Evolutionary conservation across 2,797 vertebrate genomes (phyloP).

Genomic region (Acipenser oxyrinchus): DNA sequence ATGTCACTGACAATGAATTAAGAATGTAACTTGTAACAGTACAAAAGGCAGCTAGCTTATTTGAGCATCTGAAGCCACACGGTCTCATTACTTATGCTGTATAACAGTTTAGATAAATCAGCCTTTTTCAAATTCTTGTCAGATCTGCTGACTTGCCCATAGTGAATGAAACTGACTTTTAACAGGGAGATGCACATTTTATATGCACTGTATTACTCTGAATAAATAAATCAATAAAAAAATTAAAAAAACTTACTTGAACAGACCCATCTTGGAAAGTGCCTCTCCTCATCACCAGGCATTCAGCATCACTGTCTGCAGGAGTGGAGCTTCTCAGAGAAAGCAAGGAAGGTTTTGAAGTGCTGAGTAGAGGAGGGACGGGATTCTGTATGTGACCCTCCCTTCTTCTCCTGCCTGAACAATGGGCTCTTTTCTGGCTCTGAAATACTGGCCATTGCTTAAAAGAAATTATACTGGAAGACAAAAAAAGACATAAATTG

Average conservation of each 20-base stretch:
- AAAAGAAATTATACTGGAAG: background rate
- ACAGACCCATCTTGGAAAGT: conserved; percentile 41
- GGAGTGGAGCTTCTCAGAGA: conserved; percentile 71
- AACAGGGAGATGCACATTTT: background rate
- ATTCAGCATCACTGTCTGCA: conserved; percentile 62
- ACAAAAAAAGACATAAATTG: background rate
- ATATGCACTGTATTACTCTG: background rate
- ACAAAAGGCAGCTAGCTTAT: no score
- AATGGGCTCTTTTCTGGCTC: conserved; percentile 54
- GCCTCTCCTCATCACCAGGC: conserved; percentile 77
- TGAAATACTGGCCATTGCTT: no score
- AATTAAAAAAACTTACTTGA: conserved; percentile 54
- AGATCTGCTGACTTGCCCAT: no score
- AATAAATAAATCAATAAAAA: background rate
- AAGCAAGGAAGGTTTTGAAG: conserved; percentile 69
- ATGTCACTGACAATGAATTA: background rate
- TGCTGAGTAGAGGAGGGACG: conserved; percentile 71
- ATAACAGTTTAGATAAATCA: no score
- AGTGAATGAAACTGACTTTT: conserved; percentile 8
- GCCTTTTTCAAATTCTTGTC: no score
- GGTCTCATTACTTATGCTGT: no score
- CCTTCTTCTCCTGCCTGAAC: conserved; percentile 54
- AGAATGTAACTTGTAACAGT: background rate
- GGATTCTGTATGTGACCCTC: conserved; percentile 75
- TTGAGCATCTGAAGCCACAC: no score